Conservation (phyloP, 2,797 vertebrate species). For the Aldrovandia affinis region DNA sequence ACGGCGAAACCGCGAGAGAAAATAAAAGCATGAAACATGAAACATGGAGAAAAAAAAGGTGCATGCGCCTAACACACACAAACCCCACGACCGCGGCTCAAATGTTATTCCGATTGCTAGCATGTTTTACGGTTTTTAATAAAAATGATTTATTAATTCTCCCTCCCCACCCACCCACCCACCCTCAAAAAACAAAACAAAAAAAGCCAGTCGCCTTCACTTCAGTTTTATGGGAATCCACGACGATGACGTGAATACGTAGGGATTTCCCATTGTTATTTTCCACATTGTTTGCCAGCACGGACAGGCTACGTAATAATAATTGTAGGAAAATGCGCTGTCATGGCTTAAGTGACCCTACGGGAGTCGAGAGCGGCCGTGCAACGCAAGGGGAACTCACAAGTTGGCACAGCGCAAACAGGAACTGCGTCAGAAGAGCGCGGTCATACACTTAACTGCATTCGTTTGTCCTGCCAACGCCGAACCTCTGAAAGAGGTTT, state of each 20-base stretch:
- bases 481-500: no score
- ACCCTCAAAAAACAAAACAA: neutral
- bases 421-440: neutral
- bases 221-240: neutral
- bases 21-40: neutral
- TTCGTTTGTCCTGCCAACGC: neutral
- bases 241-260: neutral
- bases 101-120: slow-evolving; percentile 30
- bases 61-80: neutral
- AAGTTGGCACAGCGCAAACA: neutral
- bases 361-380: neutral
- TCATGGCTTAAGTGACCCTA: neutral
- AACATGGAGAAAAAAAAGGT: no score
- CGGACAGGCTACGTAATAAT: neutral
- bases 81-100: neutral
- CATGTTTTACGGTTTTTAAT: slow-evolving; percentile 49
- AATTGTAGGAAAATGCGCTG: no score
- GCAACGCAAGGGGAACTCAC: neutral
- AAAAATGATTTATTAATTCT: slow-evolving; percentile 41
- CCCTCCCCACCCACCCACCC: neutral
- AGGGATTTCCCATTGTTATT: neutral
- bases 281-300: neutral
- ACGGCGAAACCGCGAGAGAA: neutral
- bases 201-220: no score
- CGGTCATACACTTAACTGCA: neutral